A percentile compares a stretch with the other conserved stretches of the same genome.
Conservation (phyloP, 37 sponge, comb jelly and placozoan species). For the Diacarnus erythraeanus region DNA sequence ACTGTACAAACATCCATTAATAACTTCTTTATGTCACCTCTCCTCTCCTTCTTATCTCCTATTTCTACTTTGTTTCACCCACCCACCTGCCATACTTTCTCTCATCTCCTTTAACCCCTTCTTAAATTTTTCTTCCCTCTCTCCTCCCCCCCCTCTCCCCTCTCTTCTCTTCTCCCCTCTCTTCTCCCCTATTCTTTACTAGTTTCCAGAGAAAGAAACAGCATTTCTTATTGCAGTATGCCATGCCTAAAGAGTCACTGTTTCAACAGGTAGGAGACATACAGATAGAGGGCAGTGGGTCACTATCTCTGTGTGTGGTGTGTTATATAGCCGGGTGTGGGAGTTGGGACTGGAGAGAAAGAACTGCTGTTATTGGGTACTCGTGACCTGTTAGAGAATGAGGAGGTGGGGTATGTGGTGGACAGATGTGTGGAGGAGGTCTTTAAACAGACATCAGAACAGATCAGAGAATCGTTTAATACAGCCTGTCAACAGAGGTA, state of each 20-base stretch:
- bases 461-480: neutral
- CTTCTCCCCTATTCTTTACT: neutral
- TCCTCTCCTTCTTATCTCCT: no score
- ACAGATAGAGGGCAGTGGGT: neutral
- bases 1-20: no score
- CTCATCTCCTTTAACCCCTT: no score
- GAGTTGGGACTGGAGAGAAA: neutral
- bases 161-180: neutral
- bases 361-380: conserved; percentile 10
- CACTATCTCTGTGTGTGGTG: neutral
- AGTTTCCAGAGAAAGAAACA: neutral
- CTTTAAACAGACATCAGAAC: neutral
- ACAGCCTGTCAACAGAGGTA: conserved; percentile 9
- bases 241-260: conserved; percentile 6
- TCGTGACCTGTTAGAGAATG: conserved; percentile 17
- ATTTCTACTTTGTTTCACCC: no score
- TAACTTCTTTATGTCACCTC: no score
- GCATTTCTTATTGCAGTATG: conserved; percentile 6
- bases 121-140: no score
- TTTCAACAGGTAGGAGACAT: conserved; percentile 4
- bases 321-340: neutral
- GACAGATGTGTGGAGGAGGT: conserved; percentile 17
- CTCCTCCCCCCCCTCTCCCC: neutral
- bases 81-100: no score
- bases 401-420: conserved; percentile 9